These are phyloP conservation scores for Todiramphus saurophagus DNA, from an alignment of 2,113 vertebrate genomes.

Conservation along the genomic window DNA sequence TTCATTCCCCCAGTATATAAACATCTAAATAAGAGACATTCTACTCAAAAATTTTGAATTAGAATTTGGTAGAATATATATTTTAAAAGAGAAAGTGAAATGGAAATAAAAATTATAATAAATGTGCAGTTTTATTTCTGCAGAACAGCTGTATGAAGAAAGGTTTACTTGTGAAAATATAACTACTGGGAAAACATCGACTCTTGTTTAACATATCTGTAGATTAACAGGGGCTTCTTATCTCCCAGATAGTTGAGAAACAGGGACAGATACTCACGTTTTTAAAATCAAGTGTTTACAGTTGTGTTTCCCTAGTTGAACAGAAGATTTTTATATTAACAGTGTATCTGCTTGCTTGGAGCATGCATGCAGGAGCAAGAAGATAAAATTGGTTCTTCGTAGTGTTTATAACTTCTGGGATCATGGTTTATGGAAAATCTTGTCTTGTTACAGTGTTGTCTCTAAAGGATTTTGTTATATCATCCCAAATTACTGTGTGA, in stretches of 20 bases:
- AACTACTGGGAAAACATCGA: not conserved
- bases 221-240: not conserved
- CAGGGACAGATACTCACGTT: not conserved
- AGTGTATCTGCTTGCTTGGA: not conserved
- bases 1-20: not conserved
- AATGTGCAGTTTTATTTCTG: not conserved
- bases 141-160: not conserved
- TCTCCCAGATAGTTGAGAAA: not conserved
- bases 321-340: not conserved
- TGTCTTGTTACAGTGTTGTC: accelerated
- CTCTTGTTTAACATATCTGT: not conserved
- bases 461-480: not conserved
- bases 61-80: not conserved
- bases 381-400: not conserved
- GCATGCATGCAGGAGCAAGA: not conserved
- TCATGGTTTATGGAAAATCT: not conserved
- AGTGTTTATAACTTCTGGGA: not conserved
- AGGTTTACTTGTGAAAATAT: not conserved
- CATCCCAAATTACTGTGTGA: not conserved
- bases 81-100: not conserved
- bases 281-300: not conserved
- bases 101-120: not conserved
- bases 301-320: not conserved
- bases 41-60: not conserved
- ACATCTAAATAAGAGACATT: not conserved